Base-by-base conservation (phyloP, 2,113 vertebrate genomes). In the Acrocephalus kingi region DNA sequence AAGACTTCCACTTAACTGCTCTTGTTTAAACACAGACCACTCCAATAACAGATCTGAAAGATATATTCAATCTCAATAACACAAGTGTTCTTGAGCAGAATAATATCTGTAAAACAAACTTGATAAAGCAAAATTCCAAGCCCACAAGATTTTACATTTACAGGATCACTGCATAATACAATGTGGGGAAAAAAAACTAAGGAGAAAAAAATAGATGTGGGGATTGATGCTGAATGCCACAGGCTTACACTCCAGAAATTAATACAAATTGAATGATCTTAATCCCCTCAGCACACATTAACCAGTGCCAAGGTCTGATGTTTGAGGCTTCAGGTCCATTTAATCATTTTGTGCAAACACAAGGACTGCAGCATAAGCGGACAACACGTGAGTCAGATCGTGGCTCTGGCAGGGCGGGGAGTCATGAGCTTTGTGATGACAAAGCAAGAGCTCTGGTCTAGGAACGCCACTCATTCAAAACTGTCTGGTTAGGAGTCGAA, bases 381-480 rank as follows among this genome's bases (percentile, higher is more conserved):
- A 16, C 83, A 84, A 11, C 94, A 90, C 21, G 20, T 62, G 64
- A 93, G 68, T 19, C 66, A 27, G 33, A 46, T 1, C 17, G 90
- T 4, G 30, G 75, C 76, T 51, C 90, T 35, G 86, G 87, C 90
- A 46, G 90, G 41, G 35, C 16, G 5, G 86, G 49, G 71, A 89
- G 76, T 84, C 93, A 90, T 55, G 73, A 96, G 94, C 79, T 74
- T 51, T 11, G 0, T 4, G 24, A 90, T 81, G 89, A 97, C 95
- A 96, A 93, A 90, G 83, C 85, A 61, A 66, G 68, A 84, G 86
- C 80, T 86, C 55, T 13, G 6, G 11, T 22, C 79, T 25, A 63
- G 67, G 76, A 86, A 90, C 0, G 2, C 30, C 83, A 59, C 23
- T 55, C 51, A 78, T 30, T 55, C 86, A 52, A 71, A 89, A 63